Base-by-base conservation (phyloP, 2,113 vertebrate species). In the Zapornia atra region DNA sequence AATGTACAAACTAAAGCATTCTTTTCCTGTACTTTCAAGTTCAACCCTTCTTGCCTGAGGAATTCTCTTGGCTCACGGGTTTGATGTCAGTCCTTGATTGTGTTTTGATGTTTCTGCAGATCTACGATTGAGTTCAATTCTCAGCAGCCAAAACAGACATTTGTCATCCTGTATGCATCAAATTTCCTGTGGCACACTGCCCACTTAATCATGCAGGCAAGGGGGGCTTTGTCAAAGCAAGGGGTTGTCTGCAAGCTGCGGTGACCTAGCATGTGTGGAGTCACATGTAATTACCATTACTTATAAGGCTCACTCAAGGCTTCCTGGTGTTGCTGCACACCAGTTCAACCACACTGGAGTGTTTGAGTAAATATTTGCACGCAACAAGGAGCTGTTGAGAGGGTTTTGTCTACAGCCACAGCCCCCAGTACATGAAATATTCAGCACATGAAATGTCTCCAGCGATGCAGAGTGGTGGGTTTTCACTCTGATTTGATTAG, bases 401-500 rank as follows among this genome's bases (percentile, higher is more conserved):
- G 98, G 96, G 94, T 98, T 99, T 98, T 98, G 96, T 94, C 98
- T 96, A 96, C 98, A 98, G 96, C 96, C 97, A 96, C 92, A 94
- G 97, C 96, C 97, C 98, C 97, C 97, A 98, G 98, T 90, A 97
- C 98, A 99, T 99, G 97, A 99, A 99, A 99, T 99, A 99, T 99
- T 99, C 98, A 99, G 98, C 94, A 94, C 91, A 36, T 96, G 97
- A 97, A 98, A 96, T 95, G 96, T 97, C 97, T 98, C 98, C 95
- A 97, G 96, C 97, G 99, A 99, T 98, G 98, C 98, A 95, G 96
- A 97, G 98, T 98, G 97, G 98, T 98, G 97, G 97, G 98, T 98
- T 99, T 99, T 99, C 98, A 86, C 97, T 98, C 98, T 98, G 98
- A 99, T 99, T 99, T 99, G 98, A 99, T 99, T 98, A 99, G 98